Conservation (phyloP, 2,888 invertebrate species). For the Acrobasis suavella region DNA sequence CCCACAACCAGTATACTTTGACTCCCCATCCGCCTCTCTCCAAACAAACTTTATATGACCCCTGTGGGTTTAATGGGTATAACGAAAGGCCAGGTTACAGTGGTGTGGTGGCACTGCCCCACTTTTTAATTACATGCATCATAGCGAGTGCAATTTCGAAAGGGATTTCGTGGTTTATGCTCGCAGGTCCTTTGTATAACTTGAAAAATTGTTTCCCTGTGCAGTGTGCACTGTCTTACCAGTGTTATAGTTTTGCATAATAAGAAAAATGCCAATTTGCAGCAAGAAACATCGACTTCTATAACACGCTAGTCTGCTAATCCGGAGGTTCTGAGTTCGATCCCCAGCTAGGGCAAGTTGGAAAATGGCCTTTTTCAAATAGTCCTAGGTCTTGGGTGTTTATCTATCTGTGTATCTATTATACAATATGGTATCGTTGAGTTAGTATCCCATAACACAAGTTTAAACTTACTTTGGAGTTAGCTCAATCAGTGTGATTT, state of each 20-base stretch:
- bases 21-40: slow-evolving; percentile 24
- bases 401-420: too few relatives aligned
- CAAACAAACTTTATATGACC: neutral
- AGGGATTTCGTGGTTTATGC: slow-evolving; percentile 60
- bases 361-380: too few relatives aligned
- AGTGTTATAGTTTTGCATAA: neutral
- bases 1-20: slow-evolving; percentile 31
- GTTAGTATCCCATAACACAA: too few relatives aligned
- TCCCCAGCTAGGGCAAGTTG: too few relatives aligned
- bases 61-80: neutral
- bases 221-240: slow-evolving; percentile 1
- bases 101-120: slow-evolving; percentile 55
- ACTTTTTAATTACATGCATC: slow-evolving; percentile 78
- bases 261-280: too few relatives aligned
- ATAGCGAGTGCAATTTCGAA: slow-evolving; percentile 66
- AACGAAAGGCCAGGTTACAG: slow-evolving; percentile 35
- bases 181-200: slow-evolving; percentile 44
- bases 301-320: too few relatives aligned
- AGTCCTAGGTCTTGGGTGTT: too few relatives aligned
- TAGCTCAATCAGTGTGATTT: too few relatives aligned
- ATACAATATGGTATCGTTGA: too few relatives aligned
- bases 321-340: too few relatives aligned
- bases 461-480: too few relatives aligned
- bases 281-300: too few relatives aligned
- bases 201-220: slow-evolving; percentile 30